Evolutionary conservation across 2,113 vertebrate genomes (phyloP), one percentile per base, ranked within the genome.

Genomic region (Carollia perspicillata): DNA sequence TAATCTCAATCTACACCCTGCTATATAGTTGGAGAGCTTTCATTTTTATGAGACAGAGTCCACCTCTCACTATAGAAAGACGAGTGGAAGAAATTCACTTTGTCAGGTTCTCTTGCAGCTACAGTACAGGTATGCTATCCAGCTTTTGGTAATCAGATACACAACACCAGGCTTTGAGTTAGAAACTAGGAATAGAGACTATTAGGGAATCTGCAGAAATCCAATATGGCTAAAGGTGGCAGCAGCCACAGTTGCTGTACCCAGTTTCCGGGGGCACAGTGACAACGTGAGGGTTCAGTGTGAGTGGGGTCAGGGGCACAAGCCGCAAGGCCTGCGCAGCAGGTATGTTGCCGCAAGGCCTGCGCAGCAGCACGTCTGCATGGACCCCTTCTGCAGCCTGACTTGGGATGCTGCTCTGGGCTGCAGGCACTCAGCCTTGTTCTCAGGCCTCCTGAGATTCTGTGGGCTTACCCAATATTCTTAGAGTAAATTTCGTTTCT

Each of bases 51-150:
- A 89, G 55, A 16, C 35, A n/a, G 11, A 47, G 42, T 72, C 13
- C 5, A 18, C 26, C 8, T 85, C 85, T 75, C 60, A 78, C 58
- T 51, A 13, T 44, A 69, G 91, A 75, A 91, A 83, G n/a, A 66
- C 49, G 49, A 83, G 18, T 30, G 40, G 4, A 33, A 49, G 22
- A 80, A 81, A 84, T 23, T 49, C 33, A 53, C 13, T 87, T 58
- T 17, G 37, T 69, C 40, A 83, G 47, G 10, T 30, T 86, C 90
- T 69, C 79, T 84, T 87, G 93, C 88, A 90, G 63, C 55, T 87
- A 60, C 23, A 18, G 69, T 84, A 5, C 5, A 77, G 9, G 12
- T 49, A 47, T 33, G 47, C 49, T 79, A 47, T 71, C 51, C 20
- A 49, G 11, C 55, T 55, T 93, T 69, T 90, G 23, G 37, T 7